These are phyloP conservation scores for Cervus canadensis DNA, from an alignment of 2,113 vertebrate genomes.

Conservation along the genomic window DNA sequence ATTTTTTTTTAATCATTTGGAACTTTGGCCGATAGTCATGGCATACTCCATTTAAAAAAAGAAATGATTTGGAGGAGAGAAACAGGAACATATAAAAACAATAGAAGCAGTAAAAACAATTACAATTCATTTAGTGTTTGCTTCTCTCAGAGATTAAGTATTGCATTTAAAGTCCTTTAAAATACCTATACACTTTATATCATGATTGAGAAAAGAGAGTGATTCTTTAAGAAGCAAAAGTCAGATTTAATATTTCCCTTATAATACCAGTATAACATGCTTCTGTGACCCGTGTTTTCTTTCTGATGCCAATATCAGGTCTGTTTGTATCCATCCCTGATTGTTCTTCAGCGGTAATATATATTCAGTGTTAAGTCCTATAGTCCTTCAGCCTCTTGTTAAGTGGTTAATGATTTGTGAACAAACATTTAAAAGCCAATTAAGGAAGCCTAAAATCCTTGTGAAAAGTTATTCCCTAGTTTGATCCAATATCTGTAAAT, in stretches of 20 bases:
- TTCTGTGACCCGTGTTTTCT: neutral
- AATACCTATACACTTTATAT: neutral
- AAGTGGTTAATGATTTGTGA: conserved; percentile 55
- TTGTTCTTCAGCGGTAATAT: neutral
- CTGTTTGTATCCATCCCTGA: neutral
- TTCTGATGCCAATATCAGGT: neutral
- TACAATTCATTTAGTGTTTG: neutral
- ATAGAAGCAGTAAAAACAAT: neutral
- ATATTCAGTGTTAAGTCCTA: neutral
- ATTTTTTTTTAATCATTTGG: neutral
- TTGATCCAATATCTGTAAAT: neutral
- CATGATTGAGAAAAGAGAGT: neutral
- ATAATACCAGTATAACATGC: neutral
- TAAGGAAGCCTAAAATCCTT: conserved; percentile 18
- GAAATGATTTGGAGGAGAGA: neutral
- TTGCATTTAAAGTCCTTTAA: neutral
- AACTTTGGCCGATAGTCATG: neutral
- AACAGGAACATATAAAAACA: neutral
- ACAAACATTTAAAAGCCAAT: conserved; percentile 55
- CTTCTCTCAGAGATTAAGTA: neutral
- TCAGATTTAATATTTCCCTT: neutral
- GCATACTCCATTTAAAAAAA: neutral
- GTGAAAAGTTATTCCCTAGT: conserved; percentile 16
- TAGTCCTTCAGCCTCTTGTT: neutral
- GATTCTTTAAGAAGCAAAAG: neutral